Base-by-base conservation (phyloP, 2,888 invertebrate genomes). In the Sinotaia quadrata region DNA sequence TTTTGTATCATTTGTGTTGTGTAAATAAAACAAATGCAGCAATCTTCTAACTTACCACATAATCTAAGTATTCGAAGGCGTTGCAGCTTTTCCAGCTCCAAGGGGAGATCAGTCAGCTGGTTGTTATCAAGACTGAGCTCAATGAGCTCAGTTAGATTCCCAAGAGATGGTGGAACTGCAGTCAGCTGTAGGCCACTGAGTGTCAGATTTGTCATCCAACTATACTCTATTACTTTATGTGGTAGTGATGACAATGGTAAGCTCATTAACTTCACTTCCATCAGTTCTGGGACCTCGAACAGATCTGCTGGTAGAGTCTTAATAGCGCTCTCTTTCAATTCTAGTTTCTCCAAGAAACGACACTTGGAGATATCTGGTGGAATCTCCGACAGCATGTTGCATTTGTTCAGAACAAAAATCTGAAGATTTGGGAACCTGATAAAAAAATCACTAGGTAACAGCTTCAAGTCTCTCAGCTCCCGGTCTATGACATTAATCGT, bases 111-210 rank as follows among this genome's bases (percentile, higher is more conserved):
- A 29, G 71, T 76, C 29, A 87, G 71, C 3, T 77, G 80, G 66
- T 85, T 85, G 73, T 80, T 75, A 62, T 78, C 76, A 31, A 87
- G 67, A 54, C 77, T 72, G 7, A 87, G 73, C 10, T 73, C 54
- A 24, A 74, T 57, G 29, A 86, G 71, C 21, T 77, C 72, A 7
- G 67, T 47, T n/a, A 84, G 72, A 18, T 69, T 58, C 27, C 82
- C 73, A 12, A 87, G 66, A 41, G 79, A 76, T 2, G 69, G 62
- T 2, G 85, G 85, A 4, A 86, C 31, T 7, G 70, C 68, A 8
- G 68, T 69, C 37, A 87, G 67, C 51, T 74, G 77, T 54, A 85
- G 76, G 54, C 81, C 77, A 24, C 72, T 67, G 8, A 87, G 72
- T 5, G 67, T 68, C 36, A 87, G 74, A 5, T 73, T 59, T 7